Evolutionary conservation across 1,140 invertebrate genomes (phyloP), one percentile per base, ranked within the genome.

Genomic region (Oncopodura yosiiana): DNA sequence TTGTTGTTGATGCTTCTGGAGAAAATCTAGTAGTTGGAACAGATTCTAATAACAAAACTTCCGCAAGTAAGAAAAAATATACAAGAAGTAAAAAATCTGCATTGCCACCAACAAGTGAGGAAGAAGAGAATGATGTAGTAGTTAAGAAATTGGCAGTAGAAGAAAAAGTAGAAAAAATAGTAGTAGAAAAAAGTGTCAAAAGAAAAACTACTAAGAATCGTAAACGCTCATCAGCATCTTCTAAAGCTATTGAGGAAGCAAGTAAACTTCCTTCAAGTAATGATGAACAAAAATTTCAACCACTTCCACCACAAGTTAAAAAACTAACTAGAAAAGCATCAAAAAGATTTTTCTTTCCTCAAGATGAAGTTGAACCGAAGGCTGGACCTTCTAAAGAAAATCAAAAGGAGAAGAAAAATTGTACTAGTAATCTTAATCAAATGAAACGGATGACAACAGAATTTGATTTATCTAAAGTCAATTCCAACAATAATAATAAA

Each of bases 1-100:
- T 49, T 49, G 51, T 63, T 64, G 8, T 67, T 67, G 8, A 5
- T 63, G 66, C 27, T 60, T 70, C 3, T 73, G 67, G 11, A 62
- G 68, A 34, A 65, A 68, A 39, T 67, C 70, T 61, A 48, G 16
- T 27, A 74, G 69, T 2, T 61, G 69, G 34, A 61, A 69, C 36
- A 64, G 68, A 21, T 72, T 69, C 0, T 73, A 68, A 12, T 61
- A 66, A 1, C 69, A 73, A 38, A 55, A 69, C 2, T 66, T 67
- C 3, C 41, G 72, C n/a, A 67, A 73, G 37, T 54, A 69, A 0
- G 68, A 70, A 37, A 67, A 70, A 30, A 27, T 70, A 0, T 63
- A 72, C 39, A 56, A 67, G 2, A 67, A 73, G 36, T 5, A 49
- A 49, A 3, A 49, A 46, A 34, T 32, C 44, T 9, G 44, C 30